Conservation (phyloP, 2,113 vertebrate genomes). For the Girardinichthys multiradiatus region DNA sequence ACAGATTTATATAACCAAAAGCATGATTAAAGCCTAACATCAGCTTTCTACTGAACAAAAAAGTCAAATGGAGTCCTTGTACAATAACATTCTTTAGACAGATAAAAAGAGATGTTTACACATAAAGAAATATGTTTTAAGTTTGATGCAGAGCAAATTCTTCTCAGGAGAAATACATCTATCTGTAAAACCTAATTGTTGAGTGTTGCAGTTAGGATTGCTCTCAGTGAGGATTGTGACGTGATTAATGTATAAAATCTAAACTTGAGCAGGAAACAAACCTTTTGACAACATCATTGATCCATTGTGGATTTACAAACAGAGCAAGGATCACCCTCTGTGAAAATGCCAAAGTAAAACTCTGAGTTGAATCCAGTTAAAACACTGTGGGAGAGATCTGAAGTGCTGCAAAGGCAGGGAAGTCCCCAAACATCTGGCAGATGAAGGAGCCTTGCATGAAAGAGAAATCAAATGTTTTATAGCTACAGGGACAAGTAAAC, state of each 20-base stretch:
- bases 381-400: neutral
- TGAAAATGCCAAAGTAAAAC: neutral
- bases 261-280: neutral
- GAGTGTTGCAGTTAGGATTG: neutral
- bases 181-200: neutral
- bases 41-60: neutral
- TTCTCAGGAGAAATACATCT: neutral
- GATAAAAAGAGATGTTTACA: neutral
- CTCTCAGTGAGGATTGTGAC: too few relatives aligned
- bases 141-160: neutral
- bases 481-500: neutral
- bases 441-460: neutral
- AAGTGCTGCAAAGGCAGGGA: neutral
- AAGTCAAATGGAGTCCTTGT: neutral
- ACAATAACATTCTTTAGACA: neutral
- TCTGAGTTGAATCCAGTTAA: neutral
- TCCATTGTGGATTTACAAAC: neutral
- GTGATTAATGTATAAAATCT: neutral
- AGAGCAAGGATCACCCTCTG: neutral
- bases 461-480: neutral
- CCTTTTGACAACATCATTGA: neutral
- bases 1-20: neutral
- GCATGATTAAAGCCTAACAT: neutral
- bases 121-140: too few relatives aligned
- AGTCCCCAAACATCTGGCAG: neutral